Evolutionary conservation across 2,797 vertebrate species (phyloP).

Genomic region (Chelon labrosus): DNA sequence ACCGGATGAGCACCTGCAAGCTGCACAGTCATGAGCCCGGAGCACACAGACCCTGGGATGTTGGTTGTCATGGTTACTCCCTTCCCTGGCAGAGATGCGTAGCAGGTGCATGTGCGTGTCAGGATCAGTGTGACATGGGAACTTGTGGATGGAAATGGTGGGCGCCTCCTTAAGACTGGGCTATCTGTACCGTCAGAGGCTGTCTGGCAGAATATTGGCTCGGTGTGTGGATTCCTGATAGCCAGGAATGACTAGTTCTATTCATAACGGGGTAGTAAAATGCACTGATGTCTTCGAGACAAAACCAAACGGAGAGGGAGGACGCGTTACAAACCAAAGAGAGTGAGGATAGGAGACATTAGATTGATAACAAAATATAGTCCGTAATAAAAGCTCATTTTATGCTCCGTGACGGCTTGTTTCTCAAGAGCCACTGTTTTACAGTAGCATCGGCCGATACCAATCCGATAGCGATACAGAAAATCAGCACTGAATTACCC

Average conservation of each 20-base stretch:
- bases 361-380: slow-evolving; percentile 35
- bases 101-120: slow-evolving; percentile 83
- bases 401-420: slow-evolving; percentile 12
- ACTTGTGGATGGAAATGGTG: slow-evolving; percentile 79
- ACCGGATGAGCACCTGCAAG: slow-evolving; percentile 86
- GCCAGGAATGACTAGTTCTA: slow-evolving; percentile 79
- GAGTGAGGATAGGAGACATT: slow-evolving; percentile 10
- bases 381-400: slow-evolving; percentile 9
- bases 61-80: slow-evolving; percentile 83
- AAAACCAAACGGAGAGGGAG: slow-evolving; percentile 47
- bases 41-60: slow-evolving; percentile 80
- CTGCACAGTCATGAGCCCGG: slow-evolving; percentile 81
- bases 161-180: slow-evolving; percentile 80
- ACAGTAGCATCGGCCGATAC: slow-evolving; percentile 1
- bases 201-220: slow-evolving; percentile 75
- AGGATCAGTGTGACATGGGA: slow-evolving; percentile 82
- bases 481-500: no score
- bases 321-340: slow-evolving; percentile 31
- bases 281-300: slow-evolving; percentile 64
- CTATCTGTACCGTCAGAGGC: slow-evolving; percentile 80
- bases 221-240: slow-evolving; percentile 64
- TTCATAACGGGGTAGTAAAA: slow-evolving; percentile 73
- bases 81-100: slow-evolving; percentile 81
- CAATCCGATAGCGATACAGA: no score
- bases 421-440: slow-evolving; percentile 3